Evolutionary conservation across 2,888 invertebrate species (phyloP), one percentile per base, ranked within the genome.

Genomic region (Lasius fuliginosus): DNA sequence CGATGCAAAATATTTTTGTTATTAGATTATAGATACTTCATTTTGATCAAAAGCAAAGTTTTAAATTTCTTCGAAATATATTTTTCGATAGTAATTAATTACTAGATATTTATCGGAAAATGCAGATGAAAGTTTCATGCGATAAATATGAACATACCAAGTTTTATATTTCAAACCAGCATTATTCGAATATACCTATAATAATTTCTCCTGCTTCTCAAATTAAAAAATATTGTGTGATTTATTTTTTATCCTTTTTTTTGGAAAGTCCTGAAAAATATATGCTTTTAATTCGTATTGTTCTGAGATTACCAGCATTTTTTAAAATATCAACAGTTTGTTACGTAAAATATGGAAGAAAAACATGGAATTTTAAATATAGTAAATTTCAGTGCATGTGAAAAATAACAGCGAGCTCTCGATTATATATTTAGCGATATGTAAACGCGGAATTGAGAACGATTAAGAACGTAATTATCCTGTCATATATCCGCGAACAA

Each of bases 41-140:
- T 33, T 60, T 40, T 49, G 46, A 15, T 27, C 2, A 49, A 64
- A 49, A 64, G 11, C 9, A 33, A 9, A 49, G 12, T 49, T 49
- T 18, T 15, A 42, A 33, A 75, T 33, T 75, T 64, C 4, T 23
- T 15, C 15, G 2, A 23, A 64, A 49, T 75, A 64, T 69, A 33
- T 56, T 71, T 71, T 71, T 53, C 15, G 18, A 73, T 58, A 56
- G 6, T 23, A 71, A 60, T 40, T 27, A n/a, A 6, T 40, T 73
- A 64, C 1, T 46, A 23, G 6, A 53, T 46, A 6, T 64, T 49
- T 64, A 49, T 49, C 3, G 3, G 11, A 12, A 60, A 62, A 30
- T 27, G 3, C n/a, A 40, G 4, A 23, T 11, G 1, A 62, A 64
- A 62, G 15, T 64, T 49, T 42, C 9, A 49, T n/a, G 15, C n/a